Conservation (phyloP, 2,888 invertebrate genomes). For the Athripsodes cinereus region DNA sequence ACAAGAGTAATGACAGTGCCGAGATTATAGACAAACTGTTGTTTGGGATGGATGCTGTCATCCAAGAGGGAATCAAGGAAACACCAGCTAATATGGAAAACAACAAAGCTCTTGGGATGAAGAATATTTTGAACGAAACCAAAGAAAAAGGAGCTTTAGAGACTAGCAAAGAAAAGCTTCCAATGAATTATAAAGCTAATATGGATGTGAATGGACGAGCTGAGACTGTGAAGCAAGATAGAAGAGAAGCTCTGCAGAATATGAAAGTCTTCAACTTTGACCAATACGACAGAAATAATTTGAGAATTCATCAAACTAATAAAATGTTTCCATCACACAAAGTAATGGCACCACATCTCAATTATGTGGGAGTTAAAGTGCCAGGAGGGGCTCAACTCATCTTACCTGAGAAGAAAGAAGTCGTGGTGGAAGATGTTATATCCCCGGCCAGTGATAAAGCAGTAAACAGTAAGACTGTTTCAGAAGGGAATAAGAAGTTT, state of each 20-base stretch:
- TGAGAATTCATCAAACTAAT: slow-evolving; percentile 37
- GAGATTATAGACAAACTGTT: slow-evolving; percentile 26
- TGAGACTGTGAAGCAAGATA: slow-evolving; percentile 6
- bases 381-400: slow-evolving; percentile 43
- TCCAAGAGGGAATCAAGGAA: slow-evolving; percentile 9
- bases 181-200: background rate
- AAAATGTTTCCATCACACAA: slow-evolving; percentile 38
- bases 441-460: slow-evolving; percentile 37
- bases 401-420: slow-evolving; percentile 17
- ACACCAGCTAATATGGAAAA: background rate
- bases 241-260: slow-evolving; percentile 17
- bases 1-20: slow-evolving; percentile 27
- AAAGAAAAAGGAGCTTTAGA: slow-evolving; percentile 1
- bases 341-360: slow-evolving; percentile 46
- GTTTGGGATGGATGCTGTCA: slow-evolving; percentile 20
- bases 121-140: background rate
- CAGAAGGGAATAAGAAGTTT: slow-evolving; percentile 25
- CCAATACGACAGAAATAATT: slow-evolving; percentile 44
- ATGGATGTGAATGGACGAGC: slow-evolving; percentile 3
- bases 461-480: slow-evolving; percentile 34
- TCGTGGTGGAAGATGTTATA: slow-evolving; percentile 26
- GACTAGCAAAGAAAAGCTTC: background rate
- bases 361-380: slow-evolving; percentile 46
- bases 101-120: background rate
- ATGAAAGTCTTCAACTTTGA: slow-evolving; percentile 50